Evolutionary conservation across 53 echinoderm and acorn worm species (phyloP).

Genomic region (Paracentrotus lividus): DNA sequence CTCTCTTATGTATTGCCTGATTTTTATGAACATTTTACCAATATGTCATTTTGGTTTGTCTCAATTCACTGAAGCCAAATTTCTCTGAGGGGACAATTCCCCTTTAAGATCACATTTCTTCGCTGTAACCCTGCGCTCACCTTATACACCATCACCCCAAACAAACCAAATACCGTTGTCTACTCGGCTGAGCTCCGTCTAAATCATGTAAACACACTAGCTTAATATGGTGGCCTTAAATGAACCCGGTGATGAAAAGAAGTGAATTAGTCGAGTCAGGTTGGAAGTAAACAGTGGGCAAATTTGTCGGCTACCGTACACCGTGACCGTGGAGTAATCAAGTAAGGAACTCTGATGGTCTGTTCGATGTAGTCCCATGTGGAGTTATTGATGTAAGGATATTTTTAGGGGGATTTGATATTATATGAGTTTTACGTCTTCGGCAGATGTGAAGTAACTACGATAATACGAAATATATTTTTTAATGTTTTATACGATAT

Average conservation of each 20-base stretch:
- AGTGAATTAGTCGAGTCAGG: conserved; percentile 57
- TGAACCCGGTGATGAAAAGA: conserved; percentile 57
- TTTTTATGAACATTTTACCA: no score
- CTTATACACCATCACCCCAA: background rate
- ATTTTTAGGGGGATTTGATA: background rate
- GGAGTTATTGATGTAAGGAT: background rate
- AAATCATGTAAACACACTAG: conserved; percentile 46
- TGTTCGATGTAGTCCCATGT: background rate
- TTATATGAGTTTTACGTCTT: background rate
- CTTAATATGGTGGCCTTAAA: conserved; percentile 57
- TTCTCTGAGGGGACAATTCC: no score
- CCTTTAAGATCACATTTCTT: conserved; percentile 41
- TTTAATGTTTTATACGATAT: no score
- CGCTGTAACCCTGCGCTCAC: conserved; percentile 6
- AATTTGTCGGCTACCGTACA: conserved; percentile 30
- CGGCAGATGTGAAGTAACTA: background rate
- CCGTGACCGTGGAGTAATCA: background rate
- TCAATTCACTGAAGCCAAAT: no score
- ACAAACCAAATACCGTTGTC: conserved; percentile 46
- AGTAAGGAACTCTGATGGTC: background rate
- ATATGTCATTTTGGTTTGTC: no score
- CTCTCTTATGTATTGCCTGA: no score
- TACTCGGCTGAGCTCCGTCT: conserved; percentile 23
- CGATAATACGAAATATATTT: no score
- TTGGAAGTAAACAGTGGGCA: conserved; percentile 25